A percentile compares a stretch with the other conserved stretches of the same genome.
These are phyloP conservation scores for Oscheius sp. DNA, from an alignment of 2,888 invertebrate species.

Conservation along the genomic window DNA sequence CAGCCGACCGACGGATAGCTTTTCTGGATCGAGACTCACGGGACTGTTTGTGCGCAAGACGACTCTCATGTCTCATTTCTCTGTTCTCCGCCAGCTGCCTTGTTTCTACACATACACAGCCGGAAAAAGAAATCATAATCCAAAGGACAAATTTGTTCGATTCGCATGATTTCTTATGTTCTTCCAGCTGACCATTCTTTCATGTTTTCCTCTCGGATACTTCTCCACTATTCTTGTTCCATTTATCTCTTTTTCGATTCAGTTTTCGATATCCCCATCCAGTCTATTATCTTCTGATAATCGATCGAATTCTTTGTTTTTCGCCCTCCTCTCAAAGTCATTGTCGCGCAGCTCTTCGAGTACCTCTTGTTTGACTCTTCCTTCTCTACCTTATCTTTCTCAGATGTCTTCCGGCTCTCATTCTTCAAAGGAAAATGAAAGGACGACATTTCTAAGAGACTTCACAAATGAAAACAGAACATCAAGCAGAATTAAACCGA, in stretches of 20 bases:
- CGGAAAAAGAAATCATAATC: slow-evolving; percentile 17
- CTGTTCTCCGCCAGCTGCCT: slow-evolving; percentile 5
- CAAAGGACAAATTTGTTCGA: slow-evolving; percentile 2
- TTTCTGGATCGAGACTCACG: background rate
- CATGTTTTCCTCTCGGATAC: background rate
- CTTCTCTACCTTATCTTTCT: background rate
- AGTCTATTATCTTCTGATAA: slow-evolving; percentile 8
- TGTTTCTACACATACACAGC: slow-evolving; percentile 1
- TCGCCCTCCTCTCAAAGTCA: background rate
- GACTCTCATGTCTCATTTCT: slow-evolving; percentile 21
- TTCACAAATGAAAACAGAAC: slow-evolving; percentile 5
- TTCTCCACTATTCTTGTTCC: background rate
- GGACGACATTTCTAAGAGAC: background rate
- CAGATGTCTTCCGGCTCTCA: slow-evolving; percentile 21
- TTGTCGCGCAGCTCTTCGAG: slow-evolving; percentile 25
- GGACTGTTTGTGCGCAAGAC: slow-evolving; percentile 25
- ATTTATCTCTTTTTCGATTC: no score
- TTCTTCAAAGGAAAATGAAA: slow-evolving; percentile 3
- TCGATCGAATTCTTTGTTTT: slow-evolving; percentile 22
- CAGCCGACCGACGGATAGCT: background rate
- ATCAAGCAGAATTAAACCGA: background rate
- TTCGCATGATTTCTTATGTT: background rate
- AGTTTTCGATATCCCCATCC: background rate
- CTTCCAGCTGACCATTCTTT: slow-evolving; percentile 6
- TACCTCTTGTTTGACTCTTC: slow-evolving; percentile 23